phyloP scores from a whole-genome alignment of 2,888 invertebrate genomes.

The Ophraella communa region DNA sequence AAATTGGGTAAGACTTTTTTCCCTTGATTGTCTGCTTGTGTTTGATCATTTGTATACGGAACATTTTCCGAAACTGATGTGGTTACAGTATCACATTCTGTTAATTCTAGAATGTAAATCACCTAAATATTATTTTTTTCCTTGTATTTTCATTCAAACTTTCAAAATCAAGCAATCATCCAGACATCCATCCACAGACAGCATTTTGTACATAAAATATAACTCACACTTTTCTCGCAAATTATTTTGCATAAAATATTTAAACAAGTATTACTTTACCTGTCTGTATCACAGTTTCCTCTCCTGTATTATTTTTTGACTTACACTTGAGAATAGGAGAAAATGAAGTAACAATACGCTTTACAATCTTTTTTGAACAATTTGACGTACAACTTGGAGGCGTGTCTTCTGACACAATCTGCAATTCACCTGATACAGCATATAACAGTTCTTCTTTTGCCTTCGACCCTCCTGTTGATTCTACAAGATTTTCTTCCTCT shows the following conservation, averaged over 20 bases:
- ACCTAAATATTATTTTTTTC: not conserved
- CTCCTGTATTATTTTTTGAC: not conserved
- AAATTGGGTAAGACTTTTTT: not conserved
- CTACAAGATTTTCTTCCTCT: not conserved
- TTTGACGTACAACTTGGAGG: not conserved
- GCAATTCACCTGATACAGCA: not conserved
- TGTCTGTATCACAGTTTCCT: not conserved
- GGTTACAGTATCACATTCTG: not conserved
- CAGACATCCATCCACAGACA: no score
- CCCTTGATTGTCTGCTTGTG: not conserved
- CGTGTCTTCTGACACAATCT: not conserved
- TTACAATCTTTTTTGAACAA: not conserved
- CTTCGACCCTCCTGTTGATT: no score
- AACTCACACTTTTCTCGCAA: not conserved
- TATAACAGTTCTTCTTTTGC: not conserved
- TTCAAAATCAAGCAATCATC: no score
- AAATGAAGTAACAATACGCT: not conserved
- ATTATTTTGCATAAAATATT: not conserved
- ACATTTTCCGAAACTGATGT: not conserved
- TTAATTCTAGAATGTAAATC: not conserved
- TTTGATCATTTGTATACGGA: not conserved
- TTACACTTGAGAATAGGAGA: not conserved
- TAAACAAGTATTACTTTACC: not conserved
- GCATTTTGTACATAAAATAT: no score
- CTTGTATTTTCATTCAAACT: not conserved